phyloP scores from a whole-genome alignment of 2,113 vertebrate species.

The Mirza zaza region DNA sequence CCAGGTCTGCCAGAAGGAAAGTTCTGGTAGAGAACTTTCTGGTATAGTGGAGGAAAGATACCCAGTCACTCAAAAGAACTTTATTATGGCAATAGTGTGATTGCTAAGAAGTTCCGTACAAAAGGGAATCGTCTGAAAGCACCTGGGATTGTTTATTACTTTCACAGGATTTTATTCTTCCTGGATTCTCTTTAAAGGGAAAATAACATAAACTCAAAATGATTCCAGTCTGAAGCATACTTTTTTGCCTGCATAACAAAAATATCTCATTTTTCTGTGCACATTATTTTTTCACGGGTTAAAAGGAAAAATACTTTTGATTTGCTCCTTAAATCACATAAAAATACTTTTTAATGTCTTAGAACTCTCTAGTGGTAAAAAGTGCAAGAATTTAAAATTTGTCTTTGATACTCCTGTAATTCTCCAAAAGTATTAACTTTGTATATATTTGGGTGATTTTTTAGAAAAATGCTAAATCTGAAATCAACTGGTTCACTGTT shows the following conservation, averaged over 20 bases:
- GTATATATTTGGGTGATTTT: constrained; percentile 24
- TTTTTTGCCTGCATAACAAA: not conserved
- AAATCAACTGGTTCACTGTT: not conserved
- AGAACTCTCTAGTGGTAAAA: not conserved
- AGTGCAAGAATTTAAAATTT: not conserved
- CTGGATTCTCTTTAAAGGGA: not conserved
- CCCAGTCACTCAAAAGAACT: not conserved
- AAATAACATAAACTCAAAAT: constrained; percentile 14
- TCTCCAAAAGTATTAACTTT: constrained; percentile 4
- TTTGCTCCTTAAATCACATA: too few species aligned
- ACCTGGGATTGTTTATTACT: not conserved
- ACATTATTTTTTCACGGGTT: not conserved
- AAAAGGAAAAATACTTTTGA: not conserved
- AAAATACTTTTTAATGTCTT: constrained; percentile 6
- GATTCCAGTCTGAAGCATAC: not conserved
- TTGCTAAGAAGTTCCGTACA: not conserved
- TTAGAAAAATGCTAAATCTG: not conserved
- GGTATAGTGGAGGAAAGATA: not conserved
- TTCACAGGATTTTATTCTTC: constrained; percentile 11
- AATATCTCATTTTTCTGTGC: not conserved
- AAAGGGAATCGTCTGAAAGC: not conserved
- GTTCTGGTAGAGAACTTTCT: too few species aligned
- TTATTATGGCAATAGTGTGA: not conserved
- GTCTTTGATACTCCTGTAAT: not conserved
- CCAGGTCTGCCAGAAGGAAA: not conserved